phyloP scores from a whole-genome alignment of 2,888 invertebrate genomes.

The Cepaea hortensis region DNA sequence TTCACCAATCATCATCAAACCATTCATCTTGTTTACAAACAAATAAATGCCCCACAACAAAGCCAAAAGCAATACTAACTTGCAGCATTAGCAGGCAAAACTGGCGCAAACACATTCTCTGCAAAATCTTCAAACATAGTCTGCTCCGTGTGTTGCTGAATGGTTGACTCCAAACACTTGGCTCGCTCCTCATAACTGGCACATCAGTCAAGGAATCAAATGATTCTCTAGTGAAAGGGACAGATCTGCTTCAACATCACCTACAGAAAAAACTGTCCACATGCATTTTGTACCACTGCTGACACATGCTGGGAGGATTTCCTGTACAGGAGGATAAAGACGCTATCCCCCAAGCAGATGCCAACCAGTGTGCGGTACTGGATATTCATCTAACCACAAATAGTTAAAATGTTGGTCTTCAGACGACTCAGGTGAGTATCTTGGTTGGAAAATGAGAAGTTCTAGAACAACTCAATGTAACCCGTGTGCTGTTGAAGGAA shows the following conservation, averaged over 20 bases:
- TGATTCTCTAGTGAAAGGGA: neutral
- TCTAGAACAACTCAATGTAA: too few relatives aligned
- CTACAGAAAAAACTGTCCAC: neutral
- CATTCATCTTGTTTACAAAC: neutral
- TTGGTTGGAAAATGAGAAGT: too few relatives aligned
- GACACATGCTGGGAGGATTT: too few relatives aligned
- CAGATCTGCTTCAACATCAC: neutral
- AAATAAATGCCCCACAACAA: neutral
- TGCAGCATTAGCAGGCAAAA: constrained; percentile 68
- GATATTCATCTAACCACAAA: too few relatives aligned
- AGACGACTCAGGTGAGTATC: too few relatives aligned
- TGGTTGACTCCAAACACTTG: constrained; percentile 88
- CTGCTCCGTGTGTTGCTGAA: constrained; percentile 88
- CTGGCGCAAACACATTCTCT: constrained; percentile 77
- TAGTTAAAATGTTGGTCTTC: too few relatives aligned
- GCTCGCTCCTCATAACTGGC: constrained; percentile 92
- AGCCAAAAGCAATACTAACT: constrained; percentile 57
- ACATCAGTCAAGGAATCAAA: neutral
- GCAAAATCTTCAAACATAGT: constrained; percentile 93
- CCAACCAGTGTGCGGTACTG: too few relatives aligned
- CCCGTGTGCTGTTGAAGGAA: too few relatives aligned
- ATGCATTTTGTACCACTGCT: too few relatives aligned
- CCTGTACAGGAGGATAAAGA: too few relatives aligned
- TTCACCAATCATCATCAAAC: too few relatives aligned
- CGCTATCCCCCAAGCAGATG: too few relatives aligned